Evolutionary conservation across 2,888 invertebrate genomes (phyloP).

Genomic region (Himalopsyche japonica): DNA sequence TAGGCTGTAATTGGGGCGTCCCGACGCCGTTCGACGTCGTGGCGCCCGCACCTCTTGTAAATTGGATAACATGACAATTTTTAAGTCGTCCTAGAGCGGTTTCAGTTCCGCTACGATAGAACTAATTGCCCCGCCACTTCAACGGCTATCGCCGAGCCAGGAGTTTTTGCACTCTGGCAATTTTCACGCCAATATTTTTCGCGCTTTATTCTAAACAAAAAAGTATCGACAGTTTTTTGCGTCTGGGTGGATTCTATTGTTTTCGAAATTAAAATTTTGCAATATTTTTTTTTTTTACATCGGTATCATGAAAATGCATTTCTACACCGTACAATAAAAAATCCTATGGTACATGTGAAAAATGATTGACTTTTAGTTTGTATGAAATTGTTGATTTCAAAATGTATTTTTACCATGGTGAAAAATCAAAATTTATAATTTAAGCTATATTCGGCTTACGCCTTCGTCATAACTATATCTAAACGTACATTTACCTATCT

Average conservation of each 20-base stretch:
- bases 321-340: too few species aligned
- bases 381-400: too few species aligned
- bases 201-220: not conserved
- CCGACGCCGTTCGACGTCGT: slow-evolving; percentile 9
- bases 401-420: too few species aligned
- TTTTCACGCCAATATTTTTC: slow-evolving; percentile 13
- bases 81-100: slow-evolving; percentile 7
- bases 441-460: too few species aligned
- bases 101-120: not conserved
- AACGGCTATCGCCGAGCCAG: not conserved
- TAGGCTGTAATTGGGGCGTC: slow-evolving; percentile 25
- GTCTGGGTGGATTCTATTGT: not conserved
- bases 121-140: slow-evolving; percentile 31
- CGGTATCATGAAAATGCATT: not conserved
- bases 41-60: not conserved
- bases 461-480: too few species aligned
- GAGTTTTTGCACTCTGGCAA: not conserved
- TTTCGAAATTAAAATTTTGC: not conserved
- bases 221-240: not conserved
- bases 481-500: too few species aligned
- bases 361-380: too few species aligned
- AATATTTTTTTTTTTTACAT: not conserved
- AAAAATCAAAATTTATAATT: too few species aligned
- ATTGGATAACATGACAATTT: slow-evolving; percentile 25
- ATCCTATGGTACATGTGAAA: too few species aligned